Evolutionary conservation across 2,797 vertebrate genomes (phyloP).

Genomic region (Bradypus variegatus): DNA sequence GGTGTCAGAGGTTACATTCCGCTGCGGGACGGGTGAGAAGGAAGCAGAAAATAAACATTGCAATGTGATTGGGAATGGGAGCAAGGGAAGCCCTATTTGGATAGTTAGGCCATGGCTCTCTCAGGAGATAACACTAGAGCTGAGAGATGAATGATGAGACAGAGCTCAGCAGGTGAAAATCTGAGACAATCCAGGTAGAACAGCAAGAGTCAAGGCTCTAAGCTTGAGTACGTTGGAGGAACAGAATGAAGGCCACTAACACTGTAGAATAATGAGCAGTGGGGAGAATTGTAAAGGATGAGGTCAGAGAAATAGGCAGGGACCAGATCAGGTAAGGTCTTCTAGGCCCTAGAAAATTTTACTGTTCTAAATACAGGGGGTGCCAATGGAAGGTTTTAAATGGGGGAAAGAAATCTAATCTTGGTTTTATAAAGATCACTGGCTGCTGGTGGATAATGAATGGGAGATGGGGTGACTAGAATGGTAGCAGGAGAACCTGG

Average conservation of each 20-base stretch:
- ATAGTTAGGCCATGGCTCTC: not conserved
- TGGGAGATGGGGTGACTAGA: not conserved
- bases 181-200: not conserved
- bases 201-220: not conserved
- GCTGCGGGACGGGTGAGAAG: not conserved
- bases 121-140: not conserved
- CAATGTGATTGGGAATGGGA: not conserved
- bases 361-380: not conserved
- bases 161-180: not conserved
- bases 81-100: not conserved
- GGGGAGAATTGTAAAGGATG: not conserved
- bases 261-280: not conserved
- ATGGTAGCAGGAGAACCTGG: not conserved
- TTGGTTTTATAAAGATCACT: not conserved
- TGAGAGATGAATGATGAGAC: not conserved
- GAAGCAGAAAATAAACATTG: not conserved
- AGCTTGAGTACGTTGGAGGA: not conserved
- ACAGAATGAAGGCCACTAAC: not conserved
- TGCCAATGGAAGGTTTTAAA: not conserved
- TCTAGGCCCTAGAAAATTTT: conserved; percentile 17
- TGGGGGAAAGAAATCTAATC: not conserved
- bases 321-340: not conserved
- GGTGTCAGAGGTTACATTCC: not conserved
- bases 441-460: not conserved
- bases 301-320: not conserved